Evolutionary conservation across 2,888 invertebrate genomes (phyloP), one percentile per base, ranked within the genome.

Genomic region (Drosophila recens): DNA sequence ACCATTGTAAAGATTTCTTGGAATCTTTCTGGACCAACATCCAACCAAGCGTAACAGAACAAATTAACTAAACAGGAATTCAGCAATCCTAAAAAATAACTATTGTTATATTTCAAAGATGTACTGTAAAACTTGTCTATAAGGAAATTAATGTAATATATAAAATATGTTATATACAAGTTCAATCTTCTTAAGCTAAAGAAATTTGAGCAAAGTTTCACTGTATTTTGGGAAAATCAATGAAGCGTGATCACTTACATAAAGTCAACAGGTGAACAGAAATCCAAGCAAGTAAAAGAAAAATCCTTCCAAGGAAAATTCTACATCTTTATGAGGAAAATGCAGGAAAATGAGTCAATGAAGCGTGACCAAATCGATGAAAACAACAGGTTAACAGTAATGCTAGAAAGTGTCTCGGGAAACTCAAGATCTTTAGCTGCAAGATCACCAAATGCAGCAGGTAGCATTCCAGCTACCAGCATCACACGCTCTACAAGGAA

Each of bases 361-460:
- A 52, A 66, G 72, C 73, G 67, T 68, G 62, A 77, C 67, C 48
- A 57, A 62, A 49, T 45, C 56, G 23, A 54, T 45, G 13, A 46
- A 46, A 34, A 0, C 33, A 61, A 46, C 49, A 69, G 69, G 45
- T 34, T 27, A 5, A 1, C 59, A 69, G 59, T 10, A 48, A 36
- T 27, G 11, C 2, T 10, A 38, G 49, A 3, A 20, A 49, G 11
- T 33, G 20, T 6, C 4, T 4, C 0, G 46, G 58, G 46, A 58
- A 27, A 30, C 15, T 1, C 8, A 48, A 48, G 4, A 27, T 36
- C 15, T 23, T 23, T 8, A 36, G n/a, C 6, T 23, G 6, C 5
- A 9, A 38, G 36, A 38, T 15, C 36, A 48, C n/a, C 5, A 0
- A 34, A 23, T 20, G 15, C 36, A 17, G 27, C 49, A 49, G 56